phyloP scores from a whole-genome alignment of 2,113 vertebrate species.

The Paralichthys olivaceus region DNA sequence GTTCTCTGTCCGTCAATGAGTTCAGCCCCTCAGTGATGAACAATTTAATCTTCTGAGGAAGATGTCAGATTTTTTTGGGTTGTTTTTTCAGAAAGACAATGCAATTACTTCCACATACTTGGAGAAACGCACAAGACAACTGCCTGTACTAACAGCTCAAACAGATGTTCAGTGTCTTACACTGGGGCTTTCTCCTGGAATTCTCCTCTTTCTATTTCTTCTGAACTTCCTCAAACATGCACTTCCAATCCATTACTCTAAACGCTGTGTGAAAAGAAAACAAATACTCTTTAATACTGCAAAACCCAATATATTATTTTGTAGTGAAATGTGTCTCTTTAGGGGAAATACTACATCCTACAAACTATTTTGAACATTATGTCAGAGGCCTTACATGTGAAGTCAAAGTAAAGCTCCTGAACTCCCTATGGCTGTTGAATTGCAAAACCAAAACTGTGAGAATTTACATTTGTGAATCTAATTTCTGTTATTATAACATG shows the following conservation, averaged over 20 bases:
- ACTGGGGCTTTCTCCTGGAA: constrained; percentile 39
- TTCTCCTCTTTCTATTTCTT: constrained; percentile 16
- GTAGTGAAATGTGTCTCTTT: constrained; percentile 14
- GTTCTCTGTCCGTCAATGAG: constrained; percentile 19
- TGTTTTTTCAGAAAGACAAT: constrained; percentile 1
- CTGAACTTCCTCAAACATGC: constrained; percentile 32
- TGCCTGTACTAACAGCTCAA: constrained; percentile 42
- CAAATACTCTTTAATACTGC: constrained; percentile 14
- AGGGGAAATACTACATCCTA: not conserved
- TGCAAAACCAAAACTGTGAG: constrained; percentile 8
- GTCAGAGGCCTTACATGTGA: not conserved
- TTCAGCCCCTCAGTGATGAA: constrained; percentile 7
- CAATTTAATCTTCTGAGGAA: not conserved
- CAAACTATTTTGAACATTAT: not conserved
- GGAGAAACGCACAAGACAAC: constrained; percentile 43
- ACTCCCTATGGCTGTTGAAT: not conserved
- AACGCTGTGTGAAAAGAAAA: constrained; percentile 33
- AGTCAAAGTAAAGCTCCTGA: not conserved
- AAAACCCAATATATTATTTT: constrained; percentile 26
- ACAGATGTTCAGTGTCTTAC: constrained; percentile 54
- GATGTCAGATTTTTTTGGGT: not conserved
- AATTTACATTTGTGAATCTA: constrained; percentile 4
- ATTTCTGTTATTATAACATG: not conserved
- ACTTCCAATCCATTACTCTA: constrained; percentile 25
- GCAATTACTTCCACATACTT: constrained; percentile 10